These are phyloP conservation scores for Idris sp. DNA, from an alignment of 1,140 invertebrate species.

Conservation along the genomic window DNA sequence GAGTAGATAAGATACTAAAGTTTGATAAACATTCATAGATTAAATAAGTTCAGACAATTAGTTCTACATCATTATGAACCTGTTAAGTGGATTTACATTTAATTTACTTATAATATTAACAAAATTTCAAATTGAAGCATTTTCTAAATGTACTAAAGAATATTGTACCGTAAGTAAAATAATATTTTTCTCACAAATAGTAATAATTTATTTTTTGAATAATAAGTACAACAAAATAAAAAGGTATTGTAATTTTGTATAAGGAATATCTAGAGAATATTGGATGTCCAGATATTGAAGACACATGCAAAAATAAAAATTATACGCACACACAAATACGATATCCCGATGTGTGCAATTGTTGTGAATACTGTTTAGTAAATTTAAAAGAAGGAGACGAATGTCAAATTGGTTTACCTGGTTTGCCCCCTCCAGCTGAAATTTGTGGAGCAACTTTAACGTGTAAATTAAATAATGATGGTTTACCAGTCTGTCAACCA, in stretches of 20 bases:
- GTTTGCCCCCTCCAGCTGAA: slow-evolving; percentile 57
- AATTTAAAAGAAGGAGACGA: slow-evolving; percentile 70
- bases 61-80: no score
- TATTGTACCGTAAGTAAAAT: no score
- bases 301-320: background rate
- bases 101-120: no score
- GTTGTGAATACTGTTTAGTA: slow-evolving; percentile 80
- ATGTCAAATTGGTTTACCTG: slow-evolving; percentile 70
- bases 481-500: slow-evolving; percentile 43
- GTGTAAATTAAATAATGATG: slow-evolving; percentile 59
- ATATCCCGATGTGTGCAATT: slow-evolving; percentile 80
- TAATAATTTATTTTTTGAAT: no score
- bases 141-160: no score
- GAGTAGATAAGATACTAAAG: no score
- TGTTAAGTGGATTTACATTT: no score
- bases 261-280: background rate
- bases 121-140: no score
- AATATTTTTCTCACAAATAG: no score
- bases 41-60: no score
- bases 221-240: no score
- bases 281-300: slow-evolving; percentile 1
- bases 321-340: slow-evolving; percentile 57
- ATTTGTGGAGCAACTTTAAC: slow-evolving; percentile 74
- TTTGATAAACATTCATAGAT: no score
- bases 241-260: background rate